Conservation (phyloP, 2,888 invertebrate species). For the Macrophya alboannulata region DNA sequence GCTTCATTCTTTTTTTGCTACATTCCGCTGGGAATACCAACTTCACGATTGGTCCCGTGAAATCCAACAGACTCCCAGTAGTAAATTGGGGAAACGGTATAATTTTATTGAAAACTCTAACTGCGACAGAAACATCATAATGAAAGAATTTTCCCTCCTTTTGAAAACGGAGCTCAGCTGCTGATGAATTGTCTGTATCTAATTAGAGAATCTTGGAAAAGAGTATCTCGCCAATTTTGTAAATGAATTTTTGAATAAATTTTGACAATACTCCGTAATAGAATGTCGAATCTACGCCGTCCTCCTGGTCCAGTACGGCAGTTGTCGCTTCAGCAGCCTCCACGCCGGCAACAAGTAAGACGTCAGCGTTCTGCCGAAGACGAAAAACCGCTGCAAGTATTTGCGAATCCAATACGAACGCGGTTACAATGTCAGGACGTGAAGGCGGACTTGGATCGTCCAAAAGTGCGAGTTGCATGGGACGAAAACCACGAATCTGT, state of each 20-base stretch:
- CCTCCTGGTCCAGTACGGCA: slow-evolving; percentile 73
- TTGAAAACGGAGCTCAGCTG: background rate
- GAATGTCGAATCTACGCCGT: slow-evolving; percentile 61
- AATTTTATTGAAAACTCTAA: background rate
- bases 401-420: slow-evolving; percentile 63
- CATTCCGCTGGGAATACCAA: no score
- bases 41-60: background rate
- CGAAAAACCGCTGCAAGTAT: slow-evolving; percentile 68
- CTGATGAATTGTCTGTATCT: background rate
- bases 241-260: slow-evolving; percentile 2
- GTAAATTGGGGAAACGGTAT: background rate
- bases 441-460: slow-evolving; percentile 64
- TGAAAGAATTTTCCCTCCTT: background rate
- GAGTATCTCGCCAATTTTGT: background rate
- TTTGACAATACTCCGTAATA: background rate
- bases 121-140: background rate
- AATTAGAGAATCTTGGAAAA: background rate
- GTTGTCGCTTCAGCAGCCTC: slow-evolving; percentile 74
- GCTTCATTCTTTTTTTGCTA: no score
- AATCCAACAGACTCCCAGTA: background rate
- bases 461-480: slow-evolving; percentile 76
- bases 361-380: slow-evolving; percentile 76
- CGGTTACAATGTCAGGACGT: slow-evolving; percentile 40
- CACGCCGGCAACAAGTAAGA: slow-evolving; percentile 70
- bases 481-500: slow-evolving; percentile 62